Evolutionary conservation across 2,113 vertebrate genomes (phyloP).

Genomic region (Daphoenositta chrysoptera): DNA sequence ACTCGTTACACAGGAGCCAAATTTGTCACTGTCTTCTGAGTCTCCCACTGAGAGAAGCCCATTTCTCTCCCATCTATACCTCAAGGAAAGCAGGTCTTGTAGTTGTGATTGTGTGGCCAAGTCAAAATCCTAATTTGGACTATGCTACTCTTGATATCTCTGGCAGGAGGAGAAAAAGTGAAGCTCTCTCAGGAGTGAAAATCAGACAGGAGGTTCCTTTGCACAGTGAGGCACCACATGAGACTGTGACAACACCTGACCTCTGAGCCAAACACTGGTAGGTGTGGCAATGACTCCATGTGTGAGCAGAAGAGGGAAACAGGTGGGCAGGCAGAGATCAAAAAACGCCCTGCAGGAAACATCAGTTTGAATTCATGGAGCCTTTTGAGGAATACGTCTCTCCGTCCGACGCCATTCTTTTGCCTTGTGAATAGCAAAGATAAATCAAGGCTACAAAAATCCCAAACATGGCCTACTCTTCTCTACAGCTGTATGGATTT

Average conservation of each 20-base stretch:
- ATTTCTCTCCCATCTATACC: background rate
- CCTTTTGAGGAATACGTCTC: fast-evolving
- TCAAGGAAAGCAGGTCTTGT: background rate
- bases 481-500: background rate
- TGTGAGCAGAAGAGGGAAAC: background rate
- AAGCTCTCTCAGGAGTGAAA: fast-evolving
- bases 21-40: background rate
- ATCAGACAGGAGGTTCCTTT: background rate
- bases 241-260: background rate
- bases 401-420: background rate
- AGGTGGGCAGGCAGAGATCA: background rate
- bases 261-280: fast-evolving
- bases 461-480: background rate
- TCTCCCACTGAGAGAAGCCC: background rate
- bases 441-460: background rate
- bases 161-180: background rate
- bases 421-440: background rate
- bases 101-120: background rate
- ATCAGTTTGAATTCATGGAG: background rate
- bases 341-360: background rate
- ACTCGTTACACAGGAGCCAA: background rate
- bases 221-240: fast-evolving
- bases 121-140: background rate
- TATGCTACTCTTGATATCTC: background rate
- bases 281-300: background rate